Evolutionary conservation across 2,888 invertebrate species (phyloP).

Genomic region (Stenchaetothrips biformis): DNA sequence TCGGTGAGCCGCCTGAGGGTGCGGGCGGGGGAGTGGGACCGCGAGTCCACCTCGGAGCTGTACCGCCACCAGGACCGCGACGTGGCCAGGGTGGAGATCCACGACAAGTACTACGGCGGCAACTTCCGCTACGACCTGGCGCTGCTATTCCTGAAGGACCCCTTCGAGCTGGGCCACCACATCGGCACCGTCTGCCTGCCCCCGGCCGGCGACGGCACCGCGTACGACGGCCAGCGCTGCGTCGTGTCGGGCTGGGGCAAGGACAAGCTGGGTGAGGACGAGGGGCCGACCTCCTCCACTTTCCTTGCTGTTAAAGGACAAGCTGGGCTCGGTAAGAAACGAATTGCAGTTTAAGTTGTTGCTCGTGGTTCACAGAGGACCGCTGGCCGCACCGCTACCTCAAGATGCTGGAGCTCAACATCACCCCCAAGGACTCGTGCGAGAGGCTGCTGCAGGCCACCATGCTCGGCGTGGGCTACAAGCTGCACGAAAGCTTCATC

Average conservation of each 20-base stretch:
- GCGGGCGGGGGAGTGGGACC: conserved; percentile 80
- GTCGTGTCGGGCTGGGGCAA: conserved; percentile 79
- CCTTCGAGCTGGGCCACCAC: conserved; percentile 57
- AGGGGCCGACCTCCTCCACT: not conserved
- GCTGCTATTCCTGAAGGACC: conserved; percentile 55
- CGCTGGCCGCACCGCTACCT: conserved; percentile 66
- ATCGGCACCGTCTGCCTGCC: conserved; percentile 70
- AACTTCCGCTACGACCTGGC: conserved; percentile 65
- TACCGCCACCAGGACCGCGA: conserved; percentile 60
- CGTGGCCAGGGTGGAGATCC: conserved; percentile 50
- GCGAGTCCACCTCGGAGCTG: conserved; percentile 66
- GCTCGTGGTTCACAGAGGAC: conserved; percentile 45
- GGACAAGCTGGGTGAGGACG: conserved; percentile 57
- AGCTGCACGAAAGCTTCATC: conserved; percentile 63
- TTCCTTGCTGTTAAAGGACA: not conserved
- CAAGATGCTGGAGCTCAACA: conserved; percentile 66
- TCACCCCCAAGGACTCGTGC: conserved; percentile 59
- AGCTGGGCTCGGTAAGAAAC: not conserved
- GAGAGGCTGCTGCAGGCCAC: conserved; percentile 57
- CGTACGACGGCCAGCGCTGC: conserved; percentile 48
- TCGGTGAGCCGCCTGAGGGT: conserved; percentile 43
- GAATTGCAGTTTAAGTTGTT: not conserved
- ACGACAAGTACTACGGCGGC: conserved; percentile 54
- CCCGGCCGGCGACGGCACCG: conserved; percentile 49
- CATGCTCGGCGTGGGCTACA: conserved; percentile 60